phyloP scores from a whole-genome alignment of 2,113 vertebrate genomes.

The Tachuris rubrigastra region DNA sequence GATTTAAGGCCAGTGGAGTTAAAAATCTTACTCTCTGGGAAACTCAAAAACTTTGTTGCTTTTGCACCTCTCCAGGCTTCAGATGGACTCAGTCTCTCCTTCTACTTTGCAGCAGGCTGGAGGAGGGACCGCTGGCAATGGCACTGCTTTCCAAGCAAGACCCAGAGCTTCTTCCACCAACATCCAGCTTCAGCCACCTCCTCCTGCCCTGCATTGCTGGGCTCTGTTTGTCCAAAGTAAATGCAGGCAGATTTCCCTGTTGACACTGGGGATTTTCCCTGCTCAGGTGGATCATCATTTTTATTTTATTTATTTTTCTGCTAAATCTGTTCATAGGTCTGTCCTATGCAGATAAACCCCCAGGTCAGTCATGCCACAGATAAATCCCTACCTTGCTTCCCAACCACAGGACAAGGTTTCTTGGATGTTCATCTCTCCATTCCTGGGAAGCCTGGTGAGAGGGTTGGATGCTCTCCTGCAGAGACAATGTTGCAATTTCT shows the following conservation, averaged over 20 bases:
- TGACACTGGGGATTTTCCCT: background rate
- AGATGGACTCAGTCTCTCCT: rapidly evolving
- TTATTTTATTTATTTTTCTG: constrained; percentile 6
- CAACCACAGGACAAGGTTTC: background rate
- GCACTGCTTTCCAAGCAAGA: background rate
- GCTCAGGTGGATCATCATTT: background rate
- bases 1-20: background rate
- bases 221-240: constrained; percentile 12
- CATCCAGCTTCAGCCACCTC: background rate
- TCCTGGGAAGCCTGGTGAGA: background rate
- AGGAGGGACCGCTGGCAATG: rapidly evolving
- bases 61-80: background rate
- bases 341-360: background rate
- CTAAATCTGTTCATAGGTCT: background rate
- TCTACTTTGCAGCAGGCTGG: background rate
- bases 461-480: background rate
- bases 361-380: background rate
- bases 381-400: background rate
- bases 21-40: background rate
- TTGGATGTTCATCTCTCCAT: background rate
- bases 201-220: background rate
- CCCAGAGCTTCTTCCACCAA: background rate
- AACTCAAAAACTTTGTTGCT: background rate
- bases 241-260: constrained; percentile 1
- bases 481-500: background rate